Evolutionary conservation across 2,797 vertebrate species (phyloP).

Genomic region (Bufotes viridis): DNA sequence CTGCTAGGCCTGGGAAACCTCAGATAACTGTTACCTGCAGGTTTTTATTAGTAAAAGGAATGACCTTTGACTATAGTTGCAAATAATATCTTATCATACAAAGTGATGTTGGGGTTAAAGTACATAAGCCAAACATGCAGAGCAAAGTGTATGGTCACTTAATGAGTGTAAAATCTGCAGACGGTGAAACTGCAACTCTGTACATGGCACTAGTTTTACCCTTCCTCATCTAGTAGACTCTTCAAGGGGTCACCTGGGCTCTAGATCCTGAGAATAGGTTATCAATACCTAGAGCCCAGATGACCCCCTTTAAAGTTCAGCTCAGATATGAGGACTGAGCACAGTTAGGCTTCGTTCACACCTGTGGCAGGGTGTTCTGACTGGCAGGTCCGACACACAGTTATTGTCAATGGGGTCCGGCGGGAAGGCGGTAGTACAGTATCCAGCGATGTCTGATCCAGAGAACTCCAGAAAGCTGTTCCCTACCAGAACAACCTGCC

Average conservation of each 20-base stretch:
- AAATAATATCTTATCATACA: constrained; percentile 35
- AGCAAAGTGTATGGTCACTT: constrained; percentile 4
- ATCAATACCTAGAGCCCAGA: too few relatives aligned
- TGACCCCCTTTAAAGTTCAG: too few relatives aligned
- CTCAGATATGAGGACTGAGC: too few relatives aligned
- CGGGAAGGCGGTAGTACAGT: too few relatives aligned
- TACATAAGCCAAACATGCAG: constrained; percentile 9
- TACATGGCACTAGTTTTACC: neutral
- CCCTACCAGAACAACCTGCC: too few relatives aligned
- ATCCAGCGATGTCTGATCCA: too few relatives aligned
- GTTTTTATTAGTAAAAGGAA: neutral
- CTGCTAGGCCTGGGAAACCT: neutral
- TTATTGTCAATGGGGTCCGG: too few relatives aligned
- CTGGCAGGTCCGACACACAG: too few relatives aligned
- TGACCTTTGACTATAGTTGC: constrained; percentile 39
- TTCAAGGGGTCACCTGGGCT: neutral
- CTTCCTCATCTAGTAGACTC: neutral
- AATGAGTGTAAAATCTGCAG: neutral
- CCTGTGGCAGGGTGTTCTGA: too few relatives aligned
- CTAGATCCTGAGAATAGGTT: too few relatives aligned
- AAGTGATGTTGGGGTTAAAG: constrained; percentile 27
- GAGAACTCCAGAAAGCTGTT: too few relatives aligned
- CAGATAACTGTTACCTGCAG: neutral
- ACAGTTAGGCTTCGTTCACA: too few relatives aligned
- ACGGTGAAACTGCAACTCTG: neutral